Conservation (phyloP, 1,140 invertebrate species). For the Heliconius nattereri region DNA sequence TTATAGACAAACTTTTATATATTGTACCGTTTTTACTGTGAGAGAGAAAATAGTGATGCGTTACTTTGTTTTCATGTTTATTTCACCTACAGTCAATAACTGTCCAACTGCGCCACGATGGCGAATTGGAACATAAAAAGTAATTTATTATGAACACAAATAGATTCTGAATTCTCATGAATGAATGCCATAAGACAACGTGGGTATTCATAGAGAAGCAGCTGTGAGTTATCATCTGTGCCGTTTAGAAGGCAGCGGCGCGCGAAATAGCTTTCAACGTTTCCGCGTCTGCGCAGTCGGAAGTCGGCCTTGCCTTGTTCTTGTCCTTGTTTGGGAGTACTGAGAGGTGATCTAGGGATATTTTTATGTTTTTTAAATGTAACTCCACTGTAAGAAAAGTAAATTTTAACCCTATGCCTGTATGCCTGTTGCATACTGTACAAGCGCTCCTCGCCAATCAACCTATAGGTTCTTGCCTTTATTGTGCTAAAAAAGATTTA, state of each 20-base stretch:
- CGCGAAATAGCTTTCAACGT: slow-evolving; percentile 36
- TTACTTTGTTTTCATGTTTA: neutral
- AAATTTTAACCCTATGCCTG: too few species aligned
- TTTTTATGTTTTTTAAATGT: too few species aligned
- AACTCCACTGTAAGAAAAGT: too few species aligned
- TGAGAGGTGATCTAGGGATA: neutral
- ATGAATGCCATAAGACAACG: neutral
- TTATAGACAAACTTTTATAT: neutral
- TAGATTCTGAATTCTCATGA: neutral
- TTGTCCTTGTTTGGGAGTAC: neutral
- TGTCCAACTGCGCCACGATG: neutral
- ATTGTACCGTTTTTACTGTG: neutral
- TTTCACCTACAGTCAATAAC: neutral
- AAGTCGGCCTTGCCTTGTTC: slow-evolving; percentile 23
- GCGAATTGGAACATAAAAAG: neutral
- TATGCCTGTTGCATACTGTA: too few species aligned
- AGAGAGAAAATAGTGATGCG: neutral
- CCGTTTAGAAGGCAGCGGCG: slow-evolving; percentile 28
- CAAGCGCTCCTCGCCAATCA: too few species aligned
- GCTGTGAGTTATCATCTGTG: neutral
- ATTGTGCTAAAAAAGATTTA: too few species aligned
- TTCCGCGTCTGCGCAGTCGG: slow-evolving; percentile 39
- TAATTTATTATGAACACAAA: neutral
- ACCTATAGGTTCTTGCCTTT: too few species aligned
- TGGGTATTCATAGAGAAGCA: neutral